phyloP scores from a whole-genome alignment of 1,140 invertebrate species.

The Tetramorium parvispinum region DNA sequence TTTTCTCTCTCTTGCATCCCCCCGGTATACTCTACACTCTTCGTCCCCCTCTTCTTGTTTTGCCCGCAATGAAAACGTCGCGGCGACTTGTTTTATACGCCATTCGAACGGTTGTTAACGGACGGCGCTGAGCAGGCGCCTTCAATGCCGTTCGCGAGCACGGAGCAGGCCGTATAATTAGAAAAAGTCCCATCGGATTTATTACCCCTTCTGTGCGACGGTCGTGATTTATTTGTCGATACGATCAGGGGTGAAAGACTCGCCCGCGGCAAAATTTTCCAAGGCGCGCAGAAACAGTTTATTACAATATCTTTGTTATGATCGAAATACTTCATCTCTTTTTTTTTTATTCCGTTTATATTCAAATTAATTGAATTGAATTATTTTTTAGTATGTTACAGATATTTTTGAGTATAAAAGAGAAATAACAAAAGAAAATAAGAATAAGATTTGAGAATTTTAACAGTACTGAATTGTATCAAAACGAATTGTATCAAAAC shows the following conservation, averaged over 20 bases:
- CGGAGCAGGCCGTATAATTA: constrained; percentile 43
- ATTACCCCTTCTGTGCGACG: constrained; percentile 48
- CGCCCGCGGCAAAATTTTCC: neutral
- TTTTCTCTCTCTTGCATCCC: constrained; percentile 54
- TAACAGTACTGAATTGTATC: neutral
- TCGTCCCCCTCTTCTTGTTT: neutral
- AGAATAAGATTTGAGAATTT: neutral
- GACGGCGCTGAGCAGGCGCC: constrained; percentile 42
- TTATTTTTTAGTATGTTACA: neutral
- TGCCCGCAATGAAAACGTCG: constrained; percentile 55
- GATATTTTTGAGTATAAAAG: neutral
- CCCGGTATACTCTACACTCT: neutral
- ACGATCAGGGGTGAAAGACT: constrained; percentile 16
- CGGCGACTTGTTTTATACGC: constrained; percentile 53
- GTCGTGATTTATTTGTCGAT: constrained; percentile 49
- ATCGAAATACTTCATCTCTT: neutral
- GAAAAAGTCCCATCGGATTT: constrained; percentile 53
- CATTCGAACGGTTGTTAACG: constrained; percentile 54
- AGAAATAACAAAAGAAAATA: neutral
- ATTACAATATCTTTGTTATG: neutral
- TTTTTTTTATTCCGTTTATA: neutral
- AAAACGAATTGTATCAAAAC: neutral
- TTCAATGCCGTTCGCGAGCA: constrained; percentile 31
- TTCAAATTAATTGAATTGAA: neutral
- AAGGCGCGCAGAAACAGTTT: constrained; percentile 1